phyloP scores from a whole-genome alignment of 2,888 invertebrate genomes.

The Chrysina gloriosa region DNA sequence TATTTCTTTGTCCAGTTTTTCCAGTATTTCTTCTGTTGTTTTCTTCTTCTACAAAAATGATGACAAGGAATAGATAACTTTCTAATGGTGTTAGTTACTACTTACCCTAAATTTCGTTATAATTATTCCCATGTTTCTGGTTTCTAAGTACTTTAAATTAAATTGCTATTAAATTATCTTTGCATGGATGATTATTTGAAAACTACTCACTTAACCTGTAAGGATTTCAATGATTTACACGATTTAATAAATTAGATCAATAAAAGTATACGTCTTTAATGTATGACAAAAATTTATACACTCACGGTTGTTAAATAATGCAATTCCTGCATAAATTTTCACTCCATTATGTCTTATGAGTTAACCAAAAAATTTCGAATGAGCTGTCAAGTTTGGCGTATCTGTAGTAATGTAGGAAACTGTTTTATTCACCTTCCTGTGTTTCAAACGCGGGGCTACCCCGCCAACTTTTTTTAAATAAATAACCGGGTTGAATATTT shows the following conservation, averaged over 20 bases:
- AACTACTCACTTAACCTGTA: slow-evolving; percentile 41
- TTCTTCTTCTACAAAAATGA: slow-evolving; percentile 68
- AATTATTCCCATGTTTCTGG: slow-evolving; percentile 72
- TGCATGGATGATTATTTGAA: slow-evolving; percentile 37
- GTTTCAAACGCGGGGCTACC: too few species aligned
- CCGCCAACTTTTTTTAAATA: too few species aligned
- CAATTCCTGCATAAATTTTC: slow-evolving; percentile 36
- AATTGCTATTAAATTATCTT: slow-evolving; percentile 29
- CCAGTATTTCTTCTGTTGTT: slow-evolving; percentile 71
- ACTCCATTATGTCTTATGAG: slow-evolving; percentile 38
- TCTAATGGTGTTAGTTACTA: slow-evolving; percentile 47
- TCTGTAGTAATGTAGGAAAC: slow-evolving; percentile 28
- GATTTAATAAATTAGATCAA: neutral
- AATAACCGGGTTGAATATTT: too few species aligned
- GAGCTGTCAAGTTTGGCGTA: slow-evolving; percentile 43
- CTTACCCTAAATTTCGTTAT: slow-evolving; percentile 78
- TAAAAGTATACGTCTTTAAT: slow-evolving; percentile 16
- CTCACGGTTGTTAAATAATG: slow-evolving; percentile 35
- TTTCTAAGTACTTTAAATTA: slow-evolving; percentile 20
- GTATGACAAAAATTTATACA: slow-evolving; percentile 7
- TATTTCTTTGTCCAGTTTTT: slow-evolving; percentile 83
- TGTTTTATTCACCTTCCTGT: slow-evolving; percentile 16
- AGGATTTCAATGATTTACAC: neutral
- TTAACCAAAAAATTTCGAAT: slow-evolving; percentile 47
- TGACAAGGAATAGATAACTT: slow-evolving; percentile 1